Evolutionary conservation across 2,113 vertebrate species (phyloP).

Genomic region (Oncorhynchus nerka): DNA sequence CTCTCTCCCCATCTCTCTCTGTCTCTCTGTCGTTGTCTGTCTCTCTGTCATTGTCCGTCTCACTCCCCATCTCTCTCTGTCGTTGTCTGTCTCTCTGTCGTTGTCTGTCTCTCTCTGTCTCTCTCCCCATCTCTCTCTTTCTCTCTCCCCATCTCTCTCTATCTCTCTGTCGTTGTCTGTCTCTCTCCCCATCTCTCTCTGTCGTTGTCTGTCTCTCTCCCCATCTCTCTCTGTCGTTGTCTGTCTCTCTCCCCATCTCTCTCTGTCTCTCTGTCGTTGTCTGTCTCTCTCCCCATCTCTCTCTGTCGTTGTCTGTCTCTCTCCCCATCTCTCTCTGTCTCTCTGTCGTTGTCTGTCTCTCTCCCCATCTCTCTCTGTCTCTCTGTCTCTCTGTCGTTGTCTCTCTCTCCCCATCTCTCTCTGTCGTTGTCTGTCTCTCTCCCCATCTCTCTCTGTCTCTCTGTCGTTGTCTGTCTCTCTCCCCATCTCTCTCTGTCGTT

Average conservation of each 20-base stretch:
- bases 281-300: neutral
- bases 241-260: rapidly evolving
- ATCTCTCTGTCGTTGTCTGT: no score
- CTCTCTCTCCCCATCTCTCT: neutral
- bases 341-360: no score
- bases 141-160: neutral
- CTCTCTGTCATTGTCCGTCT: rapidly evolving
- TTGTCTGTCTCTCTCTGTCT: rapidly evolving
- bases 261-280: neutral
- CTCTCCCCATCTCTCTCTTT: neutral
- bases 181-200: neutral
- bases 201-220: rapidly evolving
- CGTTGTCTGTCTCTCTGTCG: neutral
- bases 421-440: no score
- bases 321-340: neutral
- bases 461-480: neutral
- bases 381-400: no score
- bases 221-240: no score
- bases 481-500: neutral
- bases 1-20: neutral
- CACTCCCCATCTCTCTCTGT: no score
- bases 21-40: no score
- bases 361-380: no score
- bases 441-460: no score
- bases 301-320: no score